Percentiles rank a stretch among this genome's conserved stretches.
phyloP scores from a whole-genome alignment of 1,140 invertebrate species.

The Nebria ingens region DNA sequence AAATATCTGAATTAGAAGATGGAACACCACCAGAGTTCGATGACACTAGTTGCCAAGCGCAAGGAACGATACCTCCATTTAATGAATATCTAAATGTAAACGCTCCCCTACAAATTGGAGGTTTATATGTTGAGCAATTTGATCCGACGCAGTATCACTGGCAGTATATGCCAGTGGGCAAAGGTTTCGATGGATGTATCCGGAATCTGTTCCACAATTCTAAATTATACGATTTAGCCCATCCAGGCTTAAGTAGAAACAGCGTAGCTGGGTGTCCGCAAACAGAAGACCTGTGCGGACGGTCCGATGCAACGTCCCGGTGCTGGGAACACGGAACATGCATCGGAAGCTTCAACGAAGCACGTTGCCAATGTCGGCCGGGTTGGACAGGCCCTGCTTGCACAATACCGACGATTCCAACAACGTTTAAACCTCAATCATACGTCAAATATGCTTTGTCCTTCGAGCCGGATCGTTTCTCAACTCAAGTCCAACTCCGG shows the following conservation, averaged over 20 bases:
- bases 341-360: slow-evolving; percentile 78
- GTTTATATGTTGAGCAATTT: slow-evolving; percentile 74
- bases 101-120: slow-evolving; percentile 87
- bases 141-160: slow-evolving; percentile 77
- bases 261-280: slow-evolving; percentile 81
- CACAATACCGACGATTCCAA: slow-evolving; percentile 70
- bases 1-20: slow-evolving; percentile 78
- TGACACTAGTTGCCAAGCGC: slow-evolving; percentile 76
- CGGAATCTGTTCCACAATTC: slow-evolving; percentile 92
- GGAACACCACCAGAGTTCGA: slow-evolving; percentile 77
- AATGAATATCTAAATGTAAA: slow-evolving; percentile 96
- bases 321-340: slow-evolving; percentile 90
- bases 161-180: slow-evolving; percentile 76
- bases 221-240: slow-evolving; percentile 84
- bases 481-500: slow-evolving; percentile 81
- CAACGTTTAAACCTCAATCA: slow-evolving; percentile 82
- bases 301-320: slow-evolving; percentile 66
- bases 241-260: slow-evolving; percentile 73
- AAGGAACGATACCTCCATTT: slow-evolving; percentile 81
- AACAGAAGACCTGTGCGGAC: slow-evolving; percentile 78
- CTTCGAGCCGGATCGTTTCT: slow-evolving; percentile 86
- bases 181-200: slow-evolving; percentile 91
- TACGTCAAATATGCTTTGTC: slow-evolving; percentile 93
- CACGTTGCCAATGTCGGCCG: slow-evolving; percentile 83
- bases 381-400: slow-evolving; percentile 86